Base-by-base conservation (phyloP, 1,140 invertebrate genomes). In the Brevipalpus yothersi region DNA sequence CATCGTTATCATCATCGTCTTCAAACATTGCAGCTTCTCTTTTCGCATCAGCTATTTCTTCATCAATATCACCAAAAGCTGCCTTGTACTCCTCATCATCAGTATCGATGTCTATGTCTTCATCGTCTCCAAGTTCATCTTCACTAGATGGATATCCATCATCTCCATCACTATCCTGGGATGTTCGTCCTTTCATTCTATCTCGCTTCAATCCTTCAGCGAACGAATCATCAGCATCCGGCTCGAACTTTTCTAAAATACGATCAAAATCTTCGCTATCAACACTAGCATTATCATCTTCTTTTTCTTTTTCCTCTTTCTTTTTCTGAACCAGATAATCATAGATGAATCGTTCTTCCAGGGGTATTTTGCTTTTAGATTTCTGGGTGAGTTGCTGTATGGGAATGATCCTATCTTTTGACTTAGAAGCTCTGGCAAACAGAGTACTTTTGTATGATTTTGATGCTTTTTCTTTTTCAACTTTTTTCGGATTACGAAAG, bases 401-500 rank as follows among this genome's bases (percentile, higher is more conserved):
- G 7, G 23, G 23, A 9, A n/a, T 39, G 12, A 39, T 31, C 5
- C 31, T 31, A 5, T 31, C 31, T 10, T 49, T n/a, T 1, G 7
- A 23, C 10, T 58, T 58, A n/a, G 13, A n/a, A 13, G 11, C 3
- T 17, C 58, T 10, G 2, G n/a, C 47, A 13, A 58, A 58, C 7
- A 49, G 5, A 3, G 43, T 49, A 60, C 59, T 60, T 53, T 62
- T 55, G 10, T 54, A 45, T 43, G 49, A 21, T 19, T 62, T 41
- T 11, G 17, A 11, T 11, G 62, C 57, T 21, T 62, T 60, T 57
- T 63, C 63, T 66, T 70, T 63, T 67, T 69, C 69, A 80, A 81
- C 19, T 67, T 66, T 82, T 70, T 96, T 96, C 0, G 92, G 89
- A 75, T 97, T 97, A 70, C 92, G 88, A 67, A 89, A 96, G 2